These are phyloP conservation scores for Eleutherodactylus coqui DNA, from an alignment of 2,797 vertebrate genomes.

Conservation along the genomic window DNA sequence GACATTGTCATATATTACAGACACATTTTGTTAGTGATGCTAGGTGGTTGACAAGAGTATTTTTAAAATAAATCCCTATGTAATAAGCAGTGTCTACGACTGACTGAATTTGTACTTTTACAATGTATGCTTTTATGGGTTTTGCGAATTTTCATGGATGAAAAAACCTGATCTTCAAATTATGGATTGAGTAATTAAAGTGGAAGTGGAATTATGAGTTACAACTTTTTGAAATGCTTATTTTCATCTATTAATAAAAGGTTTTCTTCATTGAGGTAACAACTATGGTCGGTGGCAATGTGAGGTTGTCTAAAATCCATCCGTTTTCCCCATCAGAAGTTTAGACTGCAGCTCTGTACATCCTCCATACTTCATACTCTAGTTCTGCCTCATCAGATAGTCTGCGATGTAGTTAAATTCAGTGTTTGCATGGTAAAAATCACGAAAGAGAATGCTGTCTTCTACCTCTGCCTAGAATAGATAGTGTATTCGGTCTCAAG, in stretches of 20 bases:
- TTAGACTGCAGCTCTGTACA: no score
- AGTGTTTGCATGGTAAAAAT: no score
- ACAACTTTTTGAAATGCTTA: not conserved
- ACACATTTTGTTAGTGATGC: constrained; percentile 71
- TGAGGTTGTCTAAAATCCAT: not conserved
- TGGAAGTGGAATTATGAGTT: not conserved
- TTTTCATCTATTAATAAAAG: not conserved
- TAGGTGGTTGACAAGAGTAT: constrained; percentile 71
- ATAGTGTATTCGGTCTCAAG: no score
- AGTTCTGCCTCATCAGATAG: no score
- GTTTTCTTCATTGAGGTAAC: not conserved
- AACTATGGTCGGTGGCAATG: not conserved
- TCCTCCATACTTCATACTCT: no score
- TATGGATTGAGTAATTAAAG: not conserved
- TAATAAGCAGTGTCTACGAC: constrained; percentile 45
- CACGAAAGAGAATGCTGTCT: no score
- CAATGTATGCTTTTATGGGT: not conserved
- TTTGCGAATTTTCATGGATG: not conserved
- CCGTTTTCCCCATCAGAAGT: no score
- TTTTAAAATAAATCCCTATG: constrained; percentile 70
- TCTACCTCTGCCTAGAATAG: no score
- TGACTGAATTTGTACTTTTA: constrained; percentile 1
- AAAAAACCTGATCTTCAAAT: not conserved
- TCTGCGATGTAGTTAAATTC: no score
- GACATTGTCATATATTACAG: constrained; percentile 66